These are phyloP conservation scores for Typhlichthys subterraneus DNA, from an alignment of 2,797 vertebrate genomes.

Conservation along the genomic window DNA sequence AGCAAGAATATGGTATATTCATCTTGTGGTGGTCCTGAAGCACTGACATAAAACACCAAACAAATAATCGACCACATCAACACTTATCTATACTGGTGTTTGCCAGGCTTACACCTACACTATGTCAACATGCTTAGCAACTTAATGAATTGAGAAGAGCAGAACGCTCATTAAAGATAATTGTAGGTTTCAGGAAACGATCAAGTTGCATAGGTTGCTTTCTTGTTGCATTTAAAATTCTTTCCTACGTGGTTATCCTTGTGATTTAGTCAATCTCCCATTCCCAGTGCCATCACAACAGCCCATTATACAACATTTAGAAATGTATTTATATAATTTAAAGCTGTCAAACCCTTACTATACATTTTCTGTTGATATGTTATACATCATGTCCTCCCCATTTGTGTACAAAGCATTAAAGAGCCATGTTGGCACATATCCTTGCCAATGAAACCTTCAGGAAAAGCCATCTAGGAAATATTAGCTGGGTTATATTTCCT, in stretches of 20 bases:
- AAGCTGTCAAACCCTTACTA: no score
- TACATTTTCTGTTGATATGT: no score
- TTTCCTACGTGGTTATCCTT: not conserved
- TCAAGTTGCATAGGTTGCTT: not conserved
- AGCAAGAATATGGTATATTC: no score
- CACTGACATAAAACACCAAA: no score
- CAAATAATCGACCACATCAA: no score
- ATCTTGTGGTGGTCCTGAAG: no score
- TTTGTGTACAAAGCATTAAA: not conserved
- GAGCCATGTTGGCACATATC: not conserved
- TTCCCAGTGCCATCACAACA: not conserved
- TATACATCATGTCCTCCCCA: not conserved
- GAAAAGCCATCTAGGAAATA: not conserved
- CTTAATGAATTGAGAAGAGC: not conserved
- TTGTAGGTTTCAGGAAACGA: not conserved
- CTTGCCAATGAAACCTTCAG: conserved; percentile 1
- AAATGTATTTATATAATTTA: no score
- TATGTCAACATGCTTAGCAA: not conserved
- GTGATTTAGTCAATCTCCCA: not conserved
- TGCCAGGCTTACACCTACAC: not conserved
- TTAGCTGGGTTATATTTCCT: conserved; percentile 4
- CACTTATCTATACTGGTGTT: no score
- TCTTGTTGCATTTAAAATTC: not conserved
- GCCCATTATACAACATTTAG: not conserved
- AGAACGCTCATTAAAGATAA: not conserved